Evolutionary conservation across 2,888 invertebrate genomes (phyloP).

Genomic region (Sarcophaga subvicina): DNA sequence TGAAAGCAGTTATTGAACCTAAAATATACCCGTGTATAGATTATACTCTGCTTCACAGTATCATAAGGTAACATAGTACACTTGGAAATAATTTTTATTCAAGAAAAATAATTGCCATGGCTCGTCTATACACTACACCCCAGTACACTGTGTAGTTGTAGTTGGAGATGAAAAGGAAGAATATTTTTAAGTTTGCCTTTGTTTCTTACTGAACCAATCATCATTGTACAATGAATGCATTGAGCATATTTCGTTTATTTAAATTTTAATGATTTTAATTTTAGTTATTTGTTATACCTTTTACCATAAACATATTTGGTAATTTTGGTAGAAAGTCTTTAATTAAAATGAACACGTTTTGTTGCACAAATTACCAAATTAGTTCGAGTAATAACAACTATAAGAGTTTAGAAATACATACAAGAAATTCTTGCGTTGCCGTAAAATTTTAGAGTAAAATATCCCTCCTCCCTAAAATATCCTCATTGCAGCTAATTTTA

Average conservation of each 20-base stretch:
- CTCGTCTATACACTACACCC: background rate
- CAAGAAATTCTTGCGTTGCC: background rate
- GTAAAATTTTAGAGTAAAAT: background rate
- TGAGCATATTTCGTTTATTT: slow-evolving; percentile 47
- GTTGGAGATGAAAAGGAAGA: slow-evolving; percentile 12
- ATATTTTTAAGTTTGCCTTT: slow-evolving; percentile 52
- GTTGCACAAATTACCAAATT: slow-evolving; percentile 68
- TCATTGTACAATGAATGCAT: background rate
- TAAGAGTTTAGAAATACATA: background rate
- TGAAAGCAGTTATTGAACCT: background rate
- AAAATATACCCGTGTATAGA: background rate
- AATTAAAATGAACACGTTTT: slow-evolving; percentile 69
- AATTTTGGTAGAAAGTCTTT: slow-evolving; percentile 42
- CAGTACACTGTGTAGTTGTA: background rate
- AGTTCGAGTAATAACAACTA: slow-evolving; percentile 15
- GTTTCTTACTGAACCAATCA: background rate
- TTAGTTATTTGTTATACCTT: slow-evolving; percentile 47
- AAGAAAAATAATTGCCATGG: background rate
- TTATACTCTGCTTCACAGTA: background rate
- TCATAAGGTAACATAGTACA: too few relatives aligned
- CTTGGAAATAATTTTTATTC: too few relatives aligned
- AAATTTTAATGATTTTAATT: slow-evolving; percentile 48
- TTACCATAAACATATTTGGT: background rate
- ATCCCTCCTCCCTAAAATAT: too few relatives aligned
- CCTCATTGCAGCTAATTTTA: slow-evolving; percentile 64